Evolutionary conservation across 2,113 vertebrate genomes (phyloP).

Genomic region (Ictalurus furcatus): DNA sequence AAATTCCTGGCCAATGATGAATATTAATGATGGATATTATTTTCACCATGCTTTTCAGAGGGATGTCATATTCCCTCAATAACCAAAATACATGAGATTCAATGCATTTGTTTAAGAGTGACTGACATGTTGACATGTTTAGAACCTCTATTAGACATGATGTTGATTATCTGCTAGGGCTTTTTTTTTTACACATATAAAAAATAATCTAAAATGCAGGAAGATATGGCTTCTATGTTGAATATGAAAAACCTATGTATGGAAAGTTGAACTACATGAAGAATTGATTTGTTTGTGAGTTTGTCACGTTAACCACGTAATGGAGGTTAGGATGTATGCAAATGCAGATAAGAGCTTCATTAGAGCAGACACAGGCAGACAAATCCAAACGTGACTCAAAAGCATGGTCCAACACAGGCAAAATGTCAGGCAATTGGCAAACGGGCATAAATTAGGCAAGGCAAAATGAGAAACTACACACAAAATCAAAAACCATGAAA

Average conservation of each 20-base stretch:
- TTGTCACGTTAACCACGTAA: not conserved
- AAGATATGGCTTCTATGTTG: not conserved
- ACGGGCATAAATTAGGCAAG: no score
- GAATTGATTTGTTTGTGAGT: not conserved
- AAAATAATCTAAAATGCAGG: not conserved
- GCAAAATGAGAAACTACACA: no score
- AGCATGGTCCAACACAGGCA: no score
- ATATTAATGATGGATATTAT: not conserved
- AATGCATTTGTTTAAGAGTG: not conserved
- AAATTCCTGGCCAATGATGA: not conserved
- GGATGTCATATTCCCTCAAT: not conserved
- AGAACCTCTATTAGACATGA: not conserved
- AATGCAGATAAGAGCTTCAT: no score
- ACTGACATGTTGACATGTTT: not conserved
- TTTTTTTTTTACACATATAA: not conserved
- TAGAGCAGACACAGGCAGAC: no score
- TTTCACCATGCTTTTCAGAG: not conserved
- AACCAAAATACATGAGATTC: not conserved
- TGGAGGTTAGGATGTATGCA: no score
- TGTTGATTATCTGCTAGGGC: not conserved
- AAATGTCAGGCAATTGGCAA: no score
- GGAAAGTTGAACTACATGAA: not conserved
- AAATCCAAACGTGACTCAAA: no score
- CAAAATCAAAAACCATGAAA: no score
- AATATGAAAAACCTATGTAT: conserved; percentile 2